Evolutionary conservation across 2,797 vertebrate species (phyloP), one percentile per base, ranked within the genome.

Genomic region (Ctenosaura bakeri): DNA sequence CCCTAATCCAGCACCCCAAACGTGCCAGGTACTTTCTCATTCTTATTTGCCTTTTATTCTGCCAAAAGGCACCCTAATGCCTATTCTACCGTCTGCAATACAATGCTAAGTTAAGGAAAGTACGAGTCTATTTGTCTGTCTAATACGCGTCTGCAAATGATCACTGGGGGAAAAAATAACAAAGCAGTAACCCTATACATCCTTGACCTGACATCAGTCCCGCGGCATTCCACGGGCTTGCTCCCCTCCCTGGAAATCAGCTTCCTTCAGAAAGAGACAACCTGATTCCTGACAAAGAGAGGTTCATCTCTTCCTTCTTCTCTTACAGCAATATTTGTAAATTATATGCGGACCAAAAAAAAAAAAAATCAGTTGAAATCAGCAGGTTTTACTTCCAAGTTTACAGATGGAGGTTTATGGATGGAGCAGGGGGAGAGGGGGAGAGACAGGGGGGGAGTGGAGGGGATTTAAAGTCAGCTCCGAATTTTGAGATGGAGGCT

Each of bases 281-380:
- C 24, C 1, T 4, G 4, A 66, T 22, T 38, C 6, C 59, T 83
- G 82, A 20, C 52, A 56, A n/a, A 52, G 52, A n/a, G 2, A 22
- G 18, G 3, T 7, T 22, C 13, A 14, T 64, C 32, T 54, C 59
- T 18, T 52, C 32, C 8, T 26, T 20, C 26, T 46, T 26, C 52
- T 88, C 6, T 90, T 86, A 26, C 59, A n/a, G 52, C 0, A 46
- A 50, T 7, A 74, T 50, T 92, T 92, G 52, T 80, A 32, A 18
- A 29, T 89, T 87, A 78, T 80, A 64, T 13, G 83, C 71, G 6
- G 84, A 86, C 22, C 29, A 38, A 18, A 56, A 56, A 59, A 16
- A 24, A 62, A 62, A 62, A 62, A 62, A 1, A 20, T 62, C 59
- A 38, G 46, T 9, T 81, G 24, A 38, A 42, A 22, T 13, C 24